These are phyloP conservation scores for Sebastes hubbsi DNA, from an alignment of 2,797 vertebrate species.

Conservation along the genomic window DNA sequence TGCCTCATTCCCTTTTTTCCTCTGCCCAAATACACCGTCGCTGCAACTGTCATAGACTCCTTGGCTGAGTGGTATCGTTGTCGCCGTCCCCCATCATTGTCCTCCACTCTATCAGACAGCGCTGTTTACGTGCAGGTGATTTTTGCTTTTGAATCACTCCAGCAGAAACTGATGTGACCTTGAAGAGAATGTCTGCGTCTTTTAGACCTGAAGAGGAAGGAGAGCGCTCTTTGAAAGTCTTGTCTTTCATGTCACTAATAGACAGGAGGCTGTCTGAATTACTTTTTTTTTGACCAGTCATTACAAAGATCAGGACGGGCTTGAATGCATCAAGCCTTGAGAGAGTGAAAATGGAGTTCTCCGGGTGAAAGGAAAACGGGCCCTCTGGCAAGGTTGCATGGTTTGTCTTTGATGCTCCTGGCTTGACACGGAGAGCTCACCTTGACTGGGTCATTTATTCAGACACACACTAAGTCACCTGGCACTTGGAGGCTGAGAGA, in stretches of 20 bases:
- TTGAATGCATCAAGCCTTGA: slow-evolving; percentile 65
- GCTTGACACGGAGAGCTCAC: slow-evolving; percentile 65
- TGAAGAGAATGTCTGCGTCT: slow-evolving; percentile 49
- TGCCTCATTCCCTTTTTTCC: slow-evolving; percentile 12
- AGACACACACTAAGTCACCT: slow-evolving; percentile 63
- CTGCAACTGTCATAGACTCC: slow-evolving; percentile 51
- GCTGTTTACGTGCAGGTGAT: slow-evolving; percentile 63
- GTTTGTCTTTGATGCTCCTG: slow-evolving; percentile 71
- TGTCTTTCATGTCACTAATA: slow-evolving; percentile 68
- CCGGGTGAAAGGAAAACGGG: slow-evolving; percentile 65
- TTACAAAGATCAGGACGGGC: slow-evolving; percentile 65
- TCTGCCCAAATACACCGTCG: slow-evolving; percentile 29
- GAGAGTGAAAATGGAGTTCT: slow-evolving; percentile 62
- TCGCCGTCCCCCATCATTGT: slow-evolving; percentile 51
- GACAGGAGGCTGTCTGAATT: slow-evolving; percentile 64
- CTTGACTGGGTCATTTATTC: slow-evolving; percentile 79
- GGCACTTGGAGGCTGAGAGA: slow-evolving; percentile 39
- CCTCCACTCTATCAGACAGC: slow-evolving; percentile 59
- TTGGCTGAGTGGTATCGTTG: slow-evolving; percentile 57
- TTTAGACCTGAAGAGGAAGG: slow-evolving; percentile 58
- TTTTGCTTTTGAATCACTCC: slow-evolving; percentile 60
- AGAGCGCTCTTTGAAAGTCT: slow-evolving; percentile 67
- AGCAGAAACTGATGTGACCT: slow-evolving; percentile 70
- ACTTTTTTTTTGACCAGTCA: slow-evolving; percentile 45
- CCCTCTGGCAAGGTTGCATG: slow-evolving; percentile 66